Conservation (phyloP, 2,797 vertebrate species). For the Botia almorhae region DNA sequence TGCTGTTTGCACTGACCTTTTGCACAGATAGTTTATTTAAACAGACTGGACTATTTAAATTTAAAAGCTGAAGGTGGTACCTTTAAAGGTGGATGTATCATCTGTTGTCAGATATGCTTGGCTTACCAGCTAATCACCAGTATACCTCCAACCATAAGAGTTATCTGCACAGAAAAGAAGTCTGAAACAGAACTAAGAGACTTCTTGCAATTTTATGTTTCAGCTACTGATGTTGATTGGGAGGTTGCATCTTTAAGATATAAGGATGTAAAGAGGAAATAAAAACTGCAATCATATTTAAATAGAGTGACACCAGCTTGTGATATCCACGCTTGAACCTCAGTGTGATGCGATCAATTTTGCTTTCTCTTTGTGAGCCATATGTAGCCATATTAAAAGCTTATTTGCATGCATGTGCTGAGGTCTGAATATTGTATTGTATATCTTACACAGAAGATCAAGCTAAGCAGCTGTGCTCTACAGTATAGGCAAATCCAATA, state of each 20-base stretch:
- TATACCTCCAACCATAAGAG: neutral
- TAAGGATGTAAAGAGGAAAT: no score
- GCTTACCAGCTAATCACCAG: neutral
- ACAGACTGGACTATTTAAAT: neutral
- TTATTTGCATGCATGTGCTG: slow-evolving; percentile 36
- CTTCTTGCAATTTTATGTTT: neutral
- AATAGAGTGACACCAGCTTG: neutral
- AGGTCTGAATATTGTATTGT: slow-evolving; percentile 19
- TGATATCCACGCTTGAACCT: neutral
- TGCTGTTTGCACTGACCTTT: neutral
- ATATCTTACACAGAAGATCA: slow-evolving; percentile 49
- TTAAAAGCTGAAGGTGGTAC: neutral
- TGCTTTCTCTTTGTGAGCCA: neutral
- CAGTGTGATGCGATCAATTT: no score
- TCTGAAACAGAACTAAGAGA: neutral
- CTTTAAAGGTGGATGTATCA: neutral
- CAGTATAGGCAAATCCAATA: slow-evolving; percentile 36
- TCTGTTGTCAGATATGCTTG: neutral
- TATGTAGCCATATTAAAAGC: slow-evolving; percentile 7
- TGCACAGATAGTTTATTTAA: neutral
- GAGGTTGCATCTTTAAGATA: neutral
- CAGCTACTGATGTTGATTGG: neutral
- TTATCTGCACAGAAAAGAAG: no score
- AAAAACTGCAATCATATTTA: neutral
- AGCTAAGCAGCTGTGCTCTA: slow-evolving; percentile 36